Base-by-base conservation (phyloP, 2,888 invertebrate species). In the Ochlodes sylvanus region DNA sequence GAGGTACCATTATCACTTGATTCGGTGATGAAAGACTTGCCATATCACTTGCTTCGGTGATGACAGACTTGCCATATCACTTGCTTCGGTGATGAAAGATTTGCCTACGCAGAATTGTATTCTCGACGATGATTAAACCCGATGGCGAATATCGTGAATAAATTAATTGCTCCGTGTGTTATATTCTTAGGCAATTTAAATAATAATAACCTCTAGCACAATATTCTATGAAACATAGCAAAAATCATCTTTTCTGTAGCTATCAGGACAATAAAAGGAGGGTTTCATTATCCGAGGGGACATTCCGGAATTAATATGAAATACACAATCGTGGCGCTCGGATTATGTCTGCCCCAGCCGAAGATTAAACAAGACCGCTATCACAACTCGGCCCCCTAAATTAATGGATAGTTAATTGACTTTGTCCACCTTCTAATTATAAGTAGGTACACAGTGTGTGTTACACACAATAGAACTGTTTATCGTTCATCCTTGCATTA, bases 241-340 rank as follows among this genome's bases (percentile, higher is more conserved):
- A 47, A 47, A 47, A 1, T 47, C 44, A 17, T 47, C 17, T 47
- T 15, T 47, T 47, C 44, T 47, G 17, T 47, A 7, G 42, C 7
- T 57, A 57, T 41, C 38, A 42, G 65, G 71, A 71, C 70, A 73
- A 72, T 69, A 72, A 70, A 71, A 69, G 79, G 77, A 79, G 79
- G 82, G 80, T 86, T 85, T 87, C 84, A 88, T 87, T 84, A 86
- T 74, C 75, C 27, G 47, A 32, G 72, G 75, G 79, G 78, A 78
- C 79, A 77, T 77, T 75, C 76, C 77, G 72, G 74, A 79, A 82
- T 81, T 83, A 84, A 84, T 86, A 87, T 87, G 81, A 87, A 82
- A 86, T 85, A 84, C 85, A 81, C 81, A 80, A 77, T 79, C 78
- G 80, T 79, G 78, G 75, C 77, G 71, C 76, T 70, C 0, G 78